A percentile compares a stretch with the other conserved stretches of the same genome.
Conservation (phyloP, 2,797 vertebrate genomes). For the Ctenopoma kingsleyae region DNA sequence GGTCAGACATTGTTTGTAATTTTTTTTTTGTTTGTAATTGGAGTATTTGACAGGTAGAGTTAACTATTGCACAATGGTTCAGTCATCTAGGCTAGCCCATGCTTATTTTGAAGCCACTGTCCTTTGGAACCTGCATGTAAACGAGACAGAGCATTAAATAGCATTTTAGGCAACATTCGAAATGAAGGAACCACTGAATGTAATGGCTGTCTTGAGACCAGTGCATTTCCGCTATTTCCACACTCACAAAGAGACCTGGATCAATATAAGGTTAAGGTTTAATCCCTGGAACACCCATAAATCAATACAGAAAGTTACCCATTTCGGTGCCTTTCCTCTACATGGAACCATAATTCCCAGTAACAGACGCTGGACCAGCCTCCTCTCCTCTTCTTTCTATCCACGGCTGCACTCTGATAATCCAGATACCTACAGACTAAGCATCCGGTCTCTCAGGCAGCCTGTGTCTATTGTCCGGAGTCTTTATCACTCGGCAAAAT, state of each 20-base stretch:
- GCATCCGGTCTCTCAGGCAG: slow-evolving; percentile 35
- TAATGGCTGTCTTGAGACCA: slow-evolving; percentile 25
- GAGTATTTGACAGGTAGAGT: slow-evolving; percentile 17
- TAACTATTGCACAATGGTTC: neutral
- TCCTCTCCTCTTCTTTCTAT: slow-evolving; percentile 38
- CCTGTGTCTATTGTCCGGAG: slow-evolving; percentile 59
- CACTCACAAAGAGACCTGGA: slow-evolving; percentile 47
- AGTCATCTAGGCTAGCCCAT: neutral
- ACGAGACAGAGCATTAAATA: neutral
- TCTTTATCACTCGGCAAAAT: slow-evolving; percentile 61
- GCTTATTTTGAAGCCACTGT: neutral
- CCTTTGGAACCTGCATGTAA: neutral
- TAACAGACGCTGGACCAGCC: slow-evolving; percentile 45
- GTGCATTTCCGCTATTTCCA: slow-evolving; percentile 11
- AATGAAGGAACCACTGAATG: slow-evolving; percentile 21
- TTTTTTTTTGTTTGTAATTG: slow-evolving; percentile 24
- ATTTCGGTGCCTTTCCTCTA: slow-evolving; percentile 57
- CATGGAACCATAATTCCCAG: slow-evolving; percentile 61
- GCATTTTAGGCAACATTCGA: slow-evolving; percentile 31
- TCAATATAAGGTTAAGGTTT: slow-evolving; percentile 75
- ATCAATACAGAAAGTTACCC: slow-evolving; percentile 80
- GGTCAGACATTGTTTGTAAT: slow-evolving; percentile 47
- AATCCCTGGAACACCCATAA: slow-evolving; percentile 72
- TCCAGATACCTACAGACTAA: slow-evolving; percentile 55
- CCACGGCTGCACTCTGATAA: slow-evolving; percentile 65